Base-by-base conservation (phyloP, 2,113 vertebrate species). In the Anas platyrhynchos region DNA sequence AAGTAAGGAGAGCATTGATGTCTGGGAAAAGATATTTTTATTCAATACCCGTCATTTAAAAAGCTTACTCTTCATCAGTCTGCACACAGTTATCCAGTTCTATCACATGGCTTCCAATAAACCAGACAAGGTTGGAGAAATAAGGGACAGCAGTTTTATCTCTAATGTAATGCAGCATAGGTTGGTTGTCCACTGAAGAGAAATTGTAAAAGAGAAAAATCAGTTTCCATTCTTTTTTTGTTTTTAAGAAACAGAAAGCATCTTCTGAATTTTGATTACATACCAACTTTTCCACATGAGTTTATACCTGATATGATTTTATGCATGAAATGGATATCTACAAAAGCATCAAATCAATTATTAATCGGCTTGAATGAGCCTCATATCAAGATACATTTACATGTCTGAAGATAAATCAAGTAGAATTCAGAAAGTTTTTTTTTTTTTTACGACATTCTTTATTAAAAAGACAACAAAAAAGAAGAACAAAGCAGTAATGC, bases 111-210 rank as follows among this genome's bases (percentile, higher is more conserved):
- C 99, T 99, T 78, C 99, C 99, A 56, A 99, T 99, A 95, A 99
- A 99, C 99, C 99, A 99, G 78, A 99, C 99, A 66, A 99, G 97
- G 96, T 99, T 99, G 97, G 99, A 99, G 98, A 99, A 99, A 97
- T 99, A 99, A 4, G 99, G 99, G 48, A 99, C 99, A 0, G 99
- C 99, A 1, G 99, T 99, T 98, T 99, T 99, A 96, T 99, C 99
- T 88, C 99, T 97, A 94, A 99, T 99, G 95, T 99, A 99, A 97
- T 99, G 99, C 93, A 99, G 98, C 99, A 99, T 99, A 90, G 99
- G 99, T 96, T 99, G 99, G 98, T 99, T 99, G 97, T 99, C 99
- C 99, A 99, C 99, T 99, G 96, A 65, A 91, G 81, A 94, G 76
- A 74, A 91, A 92, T 78, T 71, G 18, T 89, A 25, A 79, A 25